Base-by-base conservation (phyloP, 1,140 invertebrate species). In the Lucilia sericata region DNA sequence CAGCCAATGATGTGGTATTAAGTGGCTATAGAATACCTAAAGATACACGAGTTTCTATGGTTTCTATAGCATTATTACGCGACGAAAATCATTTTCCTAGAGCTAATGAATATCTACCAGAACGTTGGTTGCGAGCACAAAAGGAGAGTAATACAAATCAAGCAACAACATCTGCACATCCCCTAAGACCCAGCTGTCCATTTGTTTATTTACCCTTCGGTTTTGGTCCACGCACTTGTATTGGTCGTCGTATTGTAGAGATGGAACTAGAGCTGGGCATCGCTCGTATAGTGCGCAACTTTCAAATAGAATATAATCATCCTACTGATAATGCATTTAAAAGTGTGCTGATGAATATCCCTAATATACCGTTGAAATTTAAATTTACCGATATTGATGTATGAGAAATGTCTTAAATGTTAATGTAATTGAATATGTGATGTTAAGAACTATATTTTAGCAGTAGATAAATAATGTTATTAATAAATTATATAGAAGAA, bases 241-340 rank as follows among this genome's bases (percentile, higher is more conserved):
- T 93, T 80, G 93, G 93, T 5, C 93, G 94, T 84, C 91, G 95
- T 74, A 93, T 96, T 85, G 95, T 95, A 2, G 94, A 95, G 86
- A 92, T 96, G 87, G 95, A 96, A 88, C 87, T 96, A 60, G 93
- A 95, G 86, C 90, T 95, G 51, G 93, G 94, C 25, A 84, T 95
- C 0, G 90, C 93, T 4, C 93, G 94, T 86, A 90, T 95, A 5
- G 88, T 94, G 75, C 90, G 93, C 51, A 92, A 93, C 85, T 94
- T 93, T 84, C 85, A 92, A 25, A 85, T 94, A 0, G 92, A 93
- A 82, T 94, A 93, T 34, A 88, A 90, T 36, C 82, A 90, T 82
- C 21, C 88, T 0, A 89, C 86, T 0, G 86, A 88, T 2, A 87
- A 89, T 7, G 85, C 88, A 2, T 90, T 88, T 17, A 87, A 84